These are phyloP conservation scores for Eulemur macaco DNA, from an alignment of 2,113 vertebrate genomes.

Conservation along the genomic window DNA sequence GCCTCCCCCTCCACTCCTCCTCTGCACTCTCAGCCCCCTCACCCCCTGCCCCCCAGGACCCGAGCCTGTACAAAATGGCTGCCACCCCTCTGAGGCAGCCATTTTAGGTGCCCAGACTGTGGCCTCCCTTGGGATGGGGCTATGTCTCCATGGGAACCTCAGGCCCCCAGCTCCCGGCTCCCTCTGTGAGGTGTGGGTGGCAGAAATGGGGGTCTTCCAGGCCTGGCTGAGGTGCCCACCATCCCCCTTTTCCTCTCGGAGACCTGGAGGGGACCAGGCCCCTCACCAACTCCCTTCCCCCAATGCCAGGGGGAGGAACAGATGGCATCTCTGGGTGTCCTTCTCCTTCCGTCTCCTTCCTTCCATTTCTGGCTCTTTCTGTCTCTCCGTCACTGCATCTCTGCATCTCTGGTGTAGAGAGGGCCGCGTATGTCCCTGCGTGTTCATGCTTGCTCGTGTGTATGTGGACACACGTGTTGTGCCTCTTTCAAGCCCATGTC, in stretches of 20 bases:
- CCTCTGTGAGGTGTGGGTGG: not conserved
- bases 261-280: conserved; percentile 70
- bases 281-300: conserved; percentile 75
- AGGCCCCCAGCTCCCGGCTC: conserved; percentile 20
- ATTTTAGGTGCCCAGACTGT: conserved; percentile 78
- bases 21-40: not conserved
- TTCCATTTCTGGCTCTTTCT: conserved; percentile 78
- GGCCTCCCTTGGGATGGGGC: conserved; percentile 73
- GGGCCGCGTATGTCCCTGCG: not conserved
- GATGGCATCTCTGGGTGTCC: conserved; percentile 79
- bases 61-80: conserved; percentile 70
- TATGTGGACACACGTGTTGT: conserved; percentile 51
- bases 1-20: not conserved
- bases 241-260: conserved; percentile 8
- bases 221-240: not conserved
- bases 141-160: conserved; percentile 75
- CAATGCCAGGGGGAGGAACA: conserved; percentile 76
- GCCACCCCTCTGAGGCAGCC: conserved; percentile 75
- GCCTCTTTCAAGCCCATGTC: conserved; percentile 62
- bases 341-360: conserved; percentile 76
- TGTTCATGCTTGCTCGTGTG: conserved; percentile 41
- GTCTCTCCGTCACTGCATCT: conserved; percentile 59
- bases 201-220: conserved; percentile 26
- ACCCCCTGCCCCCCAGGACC: conserved; percentile 26
- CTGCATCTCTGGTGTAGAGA: conserved; percentile 57